A percentile compares a stretch with the other conserved stretches of the same genome.
phyloP scores from a whole-genome alignment of 2,113 vertebrate genomes.

The Corapipo altera region DNA sequence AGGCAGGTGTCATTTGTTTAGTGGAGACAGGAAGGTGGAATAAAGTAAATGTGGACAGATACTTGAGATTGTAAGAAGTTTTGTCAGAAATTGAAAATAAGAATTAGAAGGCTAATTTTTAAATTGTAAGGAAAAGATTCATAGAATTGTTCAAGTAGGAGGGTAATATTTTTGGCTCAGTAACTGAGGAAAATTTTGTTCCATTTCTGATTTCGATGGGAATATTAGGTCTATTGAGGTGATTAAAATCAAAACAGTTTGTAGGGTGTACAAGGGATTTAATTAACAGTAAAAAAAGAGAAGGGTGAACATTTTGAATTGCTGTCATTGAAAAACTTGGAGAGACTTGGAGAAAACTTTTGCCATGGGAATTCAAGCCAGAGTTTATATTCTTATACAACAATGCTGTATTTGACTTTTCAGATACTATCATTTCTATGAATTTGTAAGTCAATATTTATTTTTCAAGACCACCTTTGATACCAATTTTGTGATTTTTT shows the following conservation, averaged over 20 bases:
- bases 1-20: neutral
- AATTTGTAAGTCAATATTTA: neutral
- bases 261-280: neutral
- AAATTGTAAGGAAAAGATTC: neutral
- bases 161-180: neutral
- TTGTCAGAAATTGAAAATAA: neutral
- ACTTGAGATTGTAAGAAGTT: neutral
- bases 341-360: neutral
- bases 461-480: neutral
- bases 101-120: neutral
- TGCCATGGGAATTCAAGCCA: neutral
- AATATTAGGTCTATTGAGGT: neutral
- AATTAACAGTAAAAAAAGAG: neutral
- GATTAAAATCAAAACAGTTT: neutral
- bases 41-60: neutral
- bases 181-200: neutral
- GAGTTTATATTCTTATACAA: neutral
- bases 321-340: neutral
- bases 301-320: neutral
- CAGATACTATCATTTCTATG: neutral
- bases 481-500: neutral
- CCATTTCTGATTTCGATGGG: neutral
- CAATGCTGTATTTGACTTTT: neutral
- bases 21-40: neutral
- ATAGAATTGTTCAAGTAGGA: neutral